These are phyloP conservation scores for Scatophagus argus DNA, from an alignment of 2,113 vertebrate species.

Conservation along the genomic window DNA sequence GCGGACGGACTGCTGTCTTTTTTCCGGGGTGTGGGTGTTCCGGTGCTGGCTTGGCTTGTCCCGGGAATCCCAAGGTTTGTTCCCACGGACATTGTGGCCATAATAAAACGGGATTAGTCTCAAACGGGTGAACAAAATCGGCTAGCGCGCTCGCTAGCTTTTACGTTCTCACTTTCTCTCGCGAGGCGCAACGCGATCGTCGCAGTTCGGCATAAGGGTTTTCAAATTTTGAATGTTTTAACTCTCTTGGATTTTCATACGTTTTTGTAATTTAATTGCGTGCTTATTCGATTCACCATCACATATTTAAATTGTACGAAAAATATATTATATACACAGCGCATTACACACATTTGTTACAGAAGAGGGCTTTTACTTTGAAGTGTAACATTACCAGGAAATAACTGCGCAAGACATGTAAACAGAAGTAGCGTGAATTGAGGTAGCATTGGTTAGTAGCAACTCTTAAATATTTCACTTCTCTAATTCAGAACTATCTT, in stretches of 20 bases:
- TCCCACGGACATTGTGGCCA: constrained; percentile 79
- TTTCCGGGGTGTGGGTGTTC: constrained; percentile 76
- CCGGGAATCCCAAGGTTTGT: constrained; percentile 67
- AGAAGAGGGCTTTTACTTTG: constrained; percentile 44
- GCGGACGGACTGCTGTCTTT: constrained; percentile 90
- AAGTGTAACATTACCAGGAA: constrained; percentile 43
- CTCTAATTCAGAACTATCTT: not conserved
- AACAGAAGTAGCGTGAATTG: constrained; percentile 15
- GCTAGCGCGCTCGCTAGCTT: constrained; percentile 73
- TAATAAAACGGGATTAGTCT: constrained; percentile 56
- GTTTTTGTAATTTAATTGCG: not conserved
- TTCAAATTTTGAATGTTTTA: not conserved
- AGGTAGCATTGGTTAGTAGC: not conserved
- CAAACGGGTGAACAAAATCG: constrained; percentile 67
- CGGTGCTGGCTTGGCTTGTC: constrained; percentile 66
- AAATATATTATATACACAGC: not conserved
- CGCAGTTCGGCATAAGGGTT: constrained; percentile 3
- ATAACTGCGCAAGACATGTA: not conserved
- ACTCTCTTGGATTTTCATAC: not conserved
- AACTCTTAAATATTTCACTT: not conserved
- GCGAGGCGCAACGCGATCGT: constrained; percentile 43
- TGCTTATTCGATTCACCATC: rapidly evolving
- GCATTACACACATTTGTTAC: not conserved
- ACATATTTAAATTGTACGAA: rapidly evolving
- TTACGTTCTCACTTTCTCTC: constrained; percentile 48